A percentile compares a stretch with the other conserved stretches of the same genome.
These are phyloP conservation scores for Micrasema longulum DNA, from an alignment of 1,140 invertebrate genomes.

Conservation along the genomic window DNA sequence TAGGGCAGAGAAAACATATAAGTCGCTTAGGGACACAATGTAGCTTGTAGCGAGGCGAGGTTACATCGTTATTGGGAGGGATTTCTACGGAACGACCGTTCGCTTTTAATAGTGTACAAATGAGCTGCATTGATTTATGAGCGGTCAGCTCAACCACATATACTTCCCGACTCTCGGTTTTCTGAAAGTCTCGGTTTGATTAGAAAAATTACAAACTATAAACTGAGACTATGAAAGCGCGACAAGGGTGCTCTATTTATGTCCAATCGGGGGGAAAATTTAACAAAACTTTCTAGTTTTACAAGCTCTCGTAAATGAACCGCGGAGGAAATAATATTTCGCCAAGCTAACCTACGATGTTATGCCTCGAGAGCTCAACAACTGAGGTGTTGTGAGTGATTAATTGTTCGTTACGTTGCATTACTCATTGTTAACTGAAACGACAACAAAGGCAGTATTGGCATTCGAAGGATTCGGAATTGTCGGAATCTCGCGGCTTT, in stretches of 20 bases:
- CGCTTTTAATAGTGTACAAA: slow-evolving; percentile 44
- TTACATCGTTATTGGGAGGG: slow-evolving; percentile 24
- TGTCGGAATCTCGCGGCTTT: slow-evolving; percentile 28
- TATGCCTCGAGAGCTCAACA: too few species aligned
- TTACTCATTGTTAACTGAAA: slow-evolving; percentile 22
- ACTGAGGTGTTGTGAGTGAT: slow-evolving; percentile 17
- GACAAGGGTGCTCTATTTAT: too few species aligned
- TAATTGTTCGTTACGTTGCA: slow-evolving; percentile 26
- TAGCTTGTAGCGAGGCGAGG: slow-evolving; percentile 22
- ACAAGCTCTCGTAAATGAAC: too few species aligned
- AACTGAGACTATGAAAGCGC: neutral
- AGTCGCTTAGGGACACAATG: slow-evolving; percentile 40
- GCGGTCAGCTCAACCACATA: slow-evolving; percentile 13
- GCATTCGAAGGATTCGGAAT: slow-evolving; percentile 21
- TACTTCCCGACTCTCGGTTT: neutral
- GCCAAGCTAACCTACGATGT: too few species aligned
- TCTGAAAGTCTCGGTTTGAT: neutral
- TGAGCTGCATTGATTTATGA: slow-evolving; percentile 44
- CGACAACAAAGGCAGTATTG: slow-evolving; percentile 23
- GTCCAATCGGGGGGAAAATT: too few species aligned
- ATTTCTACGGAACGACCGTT: slow-evolving; percentile 26
- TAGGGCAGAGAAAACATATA: slow-evolving; percentile 43
- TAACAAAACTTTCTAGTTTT: too few species aligned
- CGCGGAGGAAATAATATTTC: too few species aligned
- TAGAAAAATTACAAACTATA: slow-evolving; percentile 26